Evolutionary conservation across 2,797 vertebrate genomes (phyloP).

Genomic region (Loris lydekkerianus): DNA sequence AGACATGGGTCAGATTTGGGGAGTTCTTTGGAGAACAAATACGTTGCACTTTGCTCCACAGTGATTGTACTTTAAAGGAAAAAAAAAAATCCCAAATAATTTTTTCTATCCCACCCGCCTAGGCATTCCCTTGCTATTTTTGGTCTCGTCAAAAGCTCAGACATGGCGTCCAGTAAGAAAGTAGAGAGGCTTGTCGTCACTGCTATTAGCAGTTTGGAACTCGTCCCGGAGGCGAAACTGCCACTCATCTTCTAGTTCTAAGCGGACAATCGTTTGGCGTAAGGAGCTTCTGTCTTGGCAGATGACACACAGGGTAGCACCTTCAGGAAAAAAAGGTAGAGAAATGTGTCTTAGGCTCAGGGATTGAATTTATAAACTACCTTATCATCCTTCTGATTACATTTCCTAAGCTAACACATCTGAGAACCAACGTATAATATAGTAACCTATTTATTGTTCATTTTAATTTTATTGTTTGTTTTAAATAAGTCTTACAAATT

Average conservation of each 20-base stretch:
- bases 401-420: neutral
- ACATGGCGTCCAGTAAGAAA: constrained; percentile 98
- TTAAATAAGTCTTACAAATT: constrained; percentile 8
- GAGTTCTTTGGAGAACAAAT: constrained; percentile 86
- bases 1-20: constrained; percentile 73
- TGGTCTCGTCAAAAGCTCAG: constrained; percentile 85
- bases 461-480: constrained; percentile 19
- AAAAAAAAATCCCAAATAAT: constrained; percentile 48
- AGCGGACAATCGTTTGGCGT: constrained; percentile 96
- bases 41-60: constrained; percentile 90
- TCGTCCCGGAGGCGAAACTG: constrained; percentile 98
- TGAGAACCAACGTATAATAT: neutral
- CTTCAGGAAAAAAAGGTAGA: constrained; percentile 86
- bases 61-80: constrained; percentile 90
- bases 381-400: neutral
- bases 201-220: constrained; percentile 98
- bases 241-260: constrained; percentile 99
- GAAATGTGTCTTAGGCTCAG: constrained; percentile 2
- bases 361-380: neutral
- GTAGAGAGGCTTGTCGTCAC: constrained; percentile 96
- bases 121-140: constrained; percentile 50
- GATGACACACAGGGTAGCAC: constrained; percentile 98
- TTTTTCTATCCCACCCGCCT: constrained; percentile 52
- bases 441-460: neutral
- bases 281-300: constrained; percentile 98